Conservation (phyloP, 2,113 vertebrate species). For the Halichoerus grypus region DNA sequence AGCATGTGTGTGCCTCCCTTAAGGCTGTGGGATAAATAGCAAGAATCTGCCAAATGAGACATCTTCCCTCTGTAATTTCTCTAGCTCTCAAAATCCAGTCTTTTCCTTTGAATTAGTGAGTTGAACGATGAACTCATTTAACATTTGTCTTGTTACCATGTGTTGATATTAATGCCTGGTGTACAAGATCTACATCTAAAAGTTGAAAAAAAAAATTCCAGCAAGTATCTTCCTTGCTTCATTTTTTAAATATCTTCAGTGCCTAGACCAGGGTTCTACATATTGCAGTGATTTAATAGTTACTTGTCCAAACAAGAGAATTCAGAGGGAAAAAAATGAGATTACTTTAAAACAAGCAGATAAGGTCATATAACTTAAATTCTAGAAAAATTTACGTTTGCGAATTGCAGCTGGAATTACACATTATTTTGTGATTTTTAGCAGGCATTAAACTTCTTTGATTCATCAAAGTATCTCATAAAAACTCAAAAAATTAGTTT, state of each 20-base stretch:
- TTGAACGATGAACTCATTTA: not conserved
- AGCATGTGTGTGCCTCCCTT: not conserved
- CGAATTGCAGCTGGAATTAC: not conserved
- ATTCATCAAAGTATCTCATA: not conserved
- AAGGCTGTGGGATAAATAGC: not conserved
- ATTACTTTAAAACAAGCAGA: not conserved
- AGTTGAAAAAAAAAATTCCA: not conserved
- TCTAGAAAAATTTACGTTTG: not conserved
- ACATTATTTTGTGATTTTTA: not conserved
- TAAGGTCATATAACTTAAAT: not conserved
- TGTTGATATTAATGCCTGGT: not conserved
- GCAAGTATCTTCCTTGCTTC: not conserved
- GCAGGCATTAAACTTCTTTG: not conserved
- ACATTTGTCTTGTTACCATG: not conserved
- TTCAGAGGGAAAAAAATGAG: not conserved
- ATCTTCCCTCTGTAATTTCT: not conserved
- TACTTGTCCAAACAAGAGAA: not conserved
- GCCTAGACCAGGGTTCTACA: not conserved
- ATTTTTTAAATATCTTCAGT: not conserved
- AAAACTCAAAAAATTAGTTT: not conserved
- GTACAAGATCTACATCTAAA: not conserved
- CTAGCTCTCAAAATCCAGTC: not conserved
- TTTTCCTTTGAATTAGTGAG: not conserved
- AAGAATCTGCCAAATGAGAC: not conserved
- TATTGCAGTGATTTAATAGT: not conserved